A percentile compares a stretch with the other conserved stretches of the same genome.
phyloP scores from a whole-genome alignment of 2,888 invertebrate species.

The Pantelozetes paolii region DNA sequence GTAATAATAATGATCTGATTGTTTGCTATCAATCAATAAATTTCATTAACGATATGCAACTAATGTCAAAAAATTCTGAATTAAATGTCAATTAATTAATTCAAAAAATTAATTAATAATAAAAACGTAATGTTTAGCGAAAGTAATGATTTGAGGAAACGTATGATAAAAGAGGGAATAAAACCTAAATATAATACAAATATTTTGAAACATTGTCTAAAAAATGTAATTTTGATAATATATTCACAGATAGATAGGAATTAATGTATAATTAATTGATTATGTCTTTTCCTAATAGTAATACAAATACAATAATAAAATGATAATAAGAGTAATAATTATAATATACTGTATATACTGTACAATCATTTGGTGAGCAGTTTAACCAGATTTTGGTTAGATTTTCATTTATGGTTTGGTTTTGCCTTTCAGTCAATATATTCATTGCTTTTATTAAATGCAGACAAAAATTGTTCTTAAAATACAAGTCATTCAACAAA shows the following conservation, averaged over 20 bases:
- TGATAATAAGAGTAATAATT: slow-evolving; percentile 5
- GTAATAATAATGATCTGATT: background rate
- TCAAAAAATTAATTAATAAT: slow-evolving; percentile 7
- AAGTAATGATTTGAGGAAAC: background rate
- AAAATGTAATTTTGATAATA: background rate
- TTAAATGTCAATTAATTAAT: slow-evolving; percentile 1
- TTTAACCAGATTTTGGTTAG: slow-evolving; percentile 18
- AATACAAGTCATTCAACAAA: slow-evolving; percentile 21
- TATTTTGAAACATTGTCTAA: background rate
- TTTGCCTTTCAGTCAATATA: background rate
- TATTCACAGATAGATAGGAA: slow-evolving; percentile 1
- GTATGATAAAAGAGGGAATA: background rate
- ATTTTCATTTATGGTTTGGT: too few relatives aligned
- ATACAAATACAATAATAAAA: background rate
- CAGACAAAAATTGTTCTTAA: slow-evolving; percentile 19
- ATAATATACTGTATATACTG: slow-evolving; percentile 28
- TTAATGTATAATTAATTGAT: background rate
- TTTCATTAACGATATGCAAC: background rate
- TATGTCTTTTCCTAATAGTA: slow-evolving; percentile 16
- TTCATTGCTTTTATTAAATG: background rate
- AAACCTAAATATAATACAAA: slow-evolving; percentile 15
- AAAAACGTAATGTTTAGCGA: background rate
- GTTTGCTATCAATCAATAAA: background rate
- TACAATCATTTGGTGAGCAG: slow-evolving; percentile 21
- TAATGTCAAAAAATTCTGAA: background rate